Base-by-base conservation (phyloP, 1,140 invertebrate species). In the Daktulosphaira vitifoliae region DNA sequence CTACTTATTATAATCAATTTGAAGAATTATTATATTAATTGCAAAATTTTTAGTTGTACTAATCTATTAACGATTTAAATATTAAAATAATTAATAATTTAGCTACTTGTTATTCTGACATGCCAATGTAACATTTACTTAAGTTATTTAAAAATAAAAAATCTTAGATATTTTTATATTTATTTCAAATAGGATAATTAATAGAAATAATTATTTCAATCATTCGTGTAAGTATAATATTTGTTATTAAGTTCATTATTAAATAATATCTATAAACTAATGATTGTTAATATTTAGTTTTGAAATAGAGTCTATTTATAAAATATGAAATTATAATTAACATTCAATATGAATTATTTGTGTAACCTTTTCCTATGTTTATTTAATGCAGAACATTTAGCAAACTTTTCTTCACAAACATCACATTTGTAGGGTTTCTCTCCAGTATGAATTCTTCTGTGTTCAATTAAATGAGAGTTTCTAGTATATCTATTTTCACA, bases 361-460 rank as follows among this genome's bases (percentile, higher is more conserved):
- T 33, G 25, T 26, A 26, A n/a, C 8, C 15, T 51, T 51, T 51
- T 51, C 18, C 39, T 68, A 53, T 71, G 69, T 18, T 65, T 67
- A 16, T 69, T 71, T 15, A 74, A 48, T 15, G 4, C 59, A 22
- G 38, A 33, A 48, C 42, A 62, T 29, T 33, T 48, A 7, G 84
- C 84, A 69, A 87, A 87, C 2, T 81, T 79, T 69, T 85, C 84
- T 0, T 79, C 79, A 69, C 85, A 87, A 22, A 82, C 75, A 38
- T 81, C 80, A 71, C 85, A 87, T 42, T 81, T 78, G 69, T 82
- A 86, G 5, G 83, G 84, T 66, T 84, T 83, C 67, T 86, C 84
- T 0, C 84, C 85, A 0, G 84, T 86, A 70, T 87, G 85, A 44
- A 71, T 71, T 20, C 68, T 52, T 42, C 68, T 71, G 52, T 73